Base-by-base conservation (phyloP, 1,140 invertebrate species). In the Vollenhovia emeryi region DNA sequence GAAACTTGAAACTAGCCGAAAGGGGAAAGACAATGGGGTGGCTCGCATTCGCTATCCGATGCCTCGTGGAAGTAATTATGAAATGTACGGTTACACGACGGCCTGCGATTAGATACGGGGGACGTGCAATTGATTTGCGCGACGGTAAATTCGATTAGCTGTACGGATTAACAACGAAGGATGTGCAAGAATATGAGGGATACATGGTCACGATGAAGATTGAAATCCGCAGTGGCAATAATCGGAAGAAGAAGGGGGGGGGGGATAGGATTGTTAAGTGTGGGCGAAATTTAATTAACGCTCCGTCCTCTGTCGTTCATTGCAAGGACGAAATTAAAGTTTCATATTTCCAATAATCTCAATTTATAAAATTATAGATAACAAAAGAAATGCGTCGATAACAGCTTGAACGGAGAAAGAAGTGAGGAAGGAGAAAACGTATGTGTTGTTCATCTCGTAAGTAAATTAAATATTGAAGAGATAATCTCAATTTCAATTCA, bases 91-190 rank as follows among this genome's bases (percentile, higher is more conserved):
- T 66, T 45, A 45, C 48, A n/a, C 48, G 30, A 57, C 18, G 60
- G 18, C 27, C 21, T 15, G 9, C 57, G 74, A 80, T 40, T 30
- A 52, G 62, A 80, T 55, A 69, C 36, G 8, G 24, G n/a, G 21
- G 18, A 71, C 33, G 33, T 71, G 18, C 50, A 71, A 33, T 55
- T 80, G 78, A 80, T 80, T 80, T 50, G 30, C 43, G 43, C 45
- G 60, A 79, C 64, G 24, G 78, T 80, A 80, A 71, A 71, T 55
- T 71, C 78, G 43, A 80, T 80, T 80, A 80, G 78, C 48, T 30
- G 30, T 40, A 43, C 36, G 78, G 78, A 71, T 55, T 71, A 66
- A 55, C 36, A 27, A 9, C 30, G 43, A 36, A 69, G 48, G 24
- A 55, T 30, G 21, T 55, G 64, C 50, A 80, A 80, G 48, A 71